These are phyloP conservation scores for Drosophila cracens DNA, from an alignment of 2,888 invertebrate genomes.

Conservation along the genomic window DNA sequence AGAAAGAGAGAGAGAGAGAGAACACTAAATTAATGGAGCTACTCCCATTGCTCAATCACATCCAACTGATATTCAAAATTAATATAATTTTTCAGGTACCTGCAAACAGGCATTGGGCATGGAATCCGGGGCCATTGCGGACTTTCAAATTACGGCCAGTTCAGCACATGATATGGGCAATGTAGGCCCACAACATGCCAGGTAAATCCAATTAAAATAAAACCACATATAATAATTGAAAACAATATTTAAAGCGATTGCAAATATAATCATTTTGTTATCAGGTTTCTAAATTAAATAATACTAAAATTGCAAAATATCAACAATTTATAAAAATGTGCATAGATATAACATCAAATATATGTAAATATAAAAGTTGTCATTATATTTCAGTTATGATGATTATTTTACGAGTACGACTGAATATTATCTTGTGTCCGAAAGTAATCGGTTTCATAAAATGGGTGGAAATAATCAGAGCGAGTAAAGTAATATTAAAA, in stretches of 20 bases:
- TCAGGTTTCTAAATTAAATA: not conserved
- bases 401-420: not conserved
- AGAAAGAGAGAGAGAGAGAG: not conserved
- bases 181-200: constrained; percentile 93
- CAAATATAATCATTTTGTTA: not conserved
- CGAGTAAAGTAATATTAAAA: not conserved
- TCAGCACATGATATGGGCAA: constrained; percentile 92
- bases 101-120: constrained; percentile 91
- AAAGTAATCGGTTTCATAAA: not conserved
- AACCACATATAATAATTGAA: not conserved
- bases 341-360: not conserved
- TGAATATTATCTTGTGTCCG: not conserved
- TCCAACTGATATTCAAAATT: constrained; percentile 27
- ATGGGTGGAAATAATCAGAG: not conserved
- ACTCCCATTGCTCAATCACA: constrained; percentile 27
- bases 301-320: not conserved
- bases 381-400: not conserved
- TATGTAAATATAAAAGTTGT: not conserved
- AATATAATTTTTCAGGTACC: constrained; percentile 86
- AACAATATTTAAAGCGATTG: not conserved
- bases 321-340: not conserved
- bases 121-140: constrained; percentile 92
- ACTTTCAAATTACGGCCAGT: constrained; percentile 91
- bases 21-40: constrained; percentile 29
- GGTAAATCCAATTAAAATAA: constrained; percentile 86